Base-by-base conservation (phyloP, 2,797 vertebrate species). In the Lithobates pipiens region DNA sequence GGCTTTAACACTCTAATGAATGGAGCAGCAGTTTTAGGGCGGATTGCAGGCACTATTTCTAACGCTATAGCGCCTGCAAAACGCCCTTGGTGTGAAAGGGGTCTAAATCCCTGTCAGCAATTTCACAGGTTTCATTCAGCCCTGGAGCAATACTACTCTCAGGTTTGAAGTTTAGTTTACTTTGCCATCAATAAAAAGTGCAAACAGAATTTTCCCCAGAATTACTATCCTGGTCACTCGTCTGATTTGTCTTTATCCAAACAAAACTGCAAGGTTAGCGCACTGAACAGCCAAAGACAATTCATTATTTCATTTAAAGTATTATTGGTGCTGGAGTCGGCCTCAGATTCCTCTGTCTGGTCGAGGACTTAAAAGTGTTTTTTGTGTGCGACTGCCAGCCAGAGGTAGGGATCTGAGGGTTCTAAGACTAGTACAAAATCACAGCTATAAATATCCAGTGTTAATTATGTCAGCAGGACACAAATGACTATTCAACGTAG, bases 291-390 rank as follows among this genome's bases (percentile, higher is more conserved):
- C 85, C 79, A 86, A 86, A 82, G 79, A 77, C 85, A 86, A 86
- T 77, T 86, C 50, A 82, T 86, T 82, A 86, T 77, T 76, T 72
- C 54, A 77, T 77, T 86, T 76, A 27, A 46, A 68, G 34, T 69
- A 71, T 86, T 86, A 71, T 86, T 82, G 79, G 76, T 86, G 36
- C 85, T 86, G 79, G 85, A 86, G 65, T 76, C 72, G 36, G 85
- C 34, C 65, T 76, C 65, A 65, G 85, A 65, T 77, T 82, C 57
- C 77, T 71, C 79, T 77, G 72, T 82, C 79, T 82, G 85, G 78
- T 74, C 23, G 72, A 75, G 71, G 71, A 86, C 72, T 71, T 81
- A 34, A 69, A 82, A 82, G 79, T 72, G 36, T 77, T 86, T 86
- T n/a, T 77, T 36, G 32, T 65, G 85, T 77, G 42, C 27, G 79